These are phyloP conservation scores for Podargus strigoides DNA, from an alignment of 2,797 vertebrate species.

Conservation along the genomic window DNA sequence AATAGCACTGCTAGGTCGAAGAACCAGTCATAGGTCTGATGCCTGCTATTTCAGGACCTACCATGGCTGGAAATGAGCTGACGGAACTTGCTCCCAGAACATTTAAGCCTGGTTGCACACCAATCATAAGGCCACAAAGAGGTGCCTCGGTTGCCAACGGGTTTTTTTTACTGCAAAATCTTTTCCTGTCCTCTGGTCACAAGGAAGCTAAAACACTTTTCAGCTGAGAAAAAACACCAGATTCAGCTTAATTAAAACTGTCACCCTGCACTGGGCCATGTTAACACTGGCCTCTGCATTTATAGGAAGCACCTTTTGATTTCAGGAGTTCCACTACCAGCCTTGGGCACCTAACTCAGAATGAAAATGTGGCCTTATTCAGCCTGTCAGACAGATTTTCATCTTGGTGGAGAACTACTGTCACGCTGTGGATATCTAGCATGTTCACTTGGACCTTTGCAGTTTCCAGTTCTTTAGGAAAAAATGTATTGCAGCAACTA, in stretches of 20 bases:
- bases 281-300: background rate
- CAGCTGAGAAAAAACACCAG: background rate
- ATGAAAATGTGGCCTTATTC: background rate
- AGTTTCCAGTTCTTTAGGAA: background rate
- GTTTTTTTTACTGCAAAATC: background rate
- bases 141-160: background rate
- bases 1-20: slow-evolving; percentile 22
- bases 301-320: background rate
- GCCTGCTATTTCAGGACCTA: slow-evolving; percentile 51
- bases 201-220: background rate
- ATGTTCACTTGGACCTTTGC: background rate
- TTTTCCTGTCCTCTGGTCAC: background rate
- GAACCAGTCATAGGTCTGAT: slow-evolving; percentile 29
- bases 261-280: background rate
- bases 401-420: background rate
- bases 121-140: background rate
- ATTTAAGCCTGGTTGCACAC: background rate
- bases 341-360: background rate
- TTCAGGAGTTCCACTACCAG: background rate
- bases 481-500: background rate
- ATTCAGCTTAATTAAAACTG: background rate
- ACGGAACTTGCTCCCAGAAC: slow-evolving; percentile 28
- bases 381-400: background rate
- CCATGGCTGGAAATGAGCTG: slow-evolving; percentile 19
- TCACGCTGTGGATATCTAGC: background rate